phyloP scores from a whole-genome alignment of 2,797 vertebrate species.

The Dromococcyx pavoninus region DNA sequence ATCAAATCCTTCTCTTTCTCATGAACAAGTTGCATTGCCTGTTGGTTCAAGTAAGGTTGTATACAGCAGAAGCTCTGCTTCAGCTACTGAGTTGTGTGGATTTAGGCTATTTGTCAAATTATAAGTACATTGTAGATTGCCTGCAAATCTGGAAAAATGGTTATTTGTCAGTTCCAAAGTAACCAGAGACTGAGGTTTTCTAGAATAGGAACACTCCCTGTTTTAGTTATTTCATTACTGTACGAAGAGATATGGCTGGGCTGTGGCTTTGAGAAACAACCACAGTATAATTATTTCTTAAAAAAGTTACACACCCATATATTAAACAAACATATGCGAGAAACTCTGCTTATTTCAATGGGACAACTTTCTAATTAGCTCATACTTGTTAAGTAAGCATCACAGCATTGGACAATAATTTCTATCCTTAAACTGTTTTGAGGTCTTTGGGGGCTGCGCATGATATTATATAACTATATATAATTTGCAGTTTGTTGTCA shows the following conservation, averaged over 20 bases:
- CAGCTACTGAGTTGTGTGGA: not conserved
- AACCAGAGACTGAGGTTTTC: not conserved
- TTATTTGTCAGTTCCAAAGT: not conserved
- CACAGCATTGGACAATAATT: not conserved
- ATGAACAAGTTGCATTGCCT: fast-evolving
- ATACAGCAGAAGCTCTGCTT: not conserved
- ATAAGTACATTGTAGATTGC: not conserved
- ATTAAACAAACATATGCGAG: not conserved
- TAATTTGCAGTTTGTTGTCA: constrained; percentile 13
- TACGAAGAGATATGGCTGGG: not conserved
- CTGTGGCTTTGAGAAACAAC: constrained; percentile 6
- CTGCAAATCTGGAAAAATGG: not conserved
- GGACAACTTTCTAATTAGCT: constrained; percentile 15
- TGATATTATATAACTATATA: not conserved
- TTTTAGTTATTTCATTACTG: not conserved
- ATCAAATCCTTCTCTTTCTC: not conserved
- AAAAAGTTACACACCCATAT: fast-evolving
- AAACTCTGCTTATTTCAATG: not conserved
- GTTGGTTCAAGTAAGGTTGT: not conserved
- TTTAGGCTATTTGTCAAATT: not conserved
- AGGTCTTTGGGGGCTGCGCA: not conserved
- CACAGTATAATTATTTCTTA: not conserved
- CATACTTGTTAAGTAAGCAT: not conserved
- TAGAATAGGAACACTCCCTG: not conserved
- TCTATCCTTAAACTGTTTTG: not conserved